Conservation (phyloP, 2,888 invertebrate genomes). For the Anoplius nigerrimus region DNA sequence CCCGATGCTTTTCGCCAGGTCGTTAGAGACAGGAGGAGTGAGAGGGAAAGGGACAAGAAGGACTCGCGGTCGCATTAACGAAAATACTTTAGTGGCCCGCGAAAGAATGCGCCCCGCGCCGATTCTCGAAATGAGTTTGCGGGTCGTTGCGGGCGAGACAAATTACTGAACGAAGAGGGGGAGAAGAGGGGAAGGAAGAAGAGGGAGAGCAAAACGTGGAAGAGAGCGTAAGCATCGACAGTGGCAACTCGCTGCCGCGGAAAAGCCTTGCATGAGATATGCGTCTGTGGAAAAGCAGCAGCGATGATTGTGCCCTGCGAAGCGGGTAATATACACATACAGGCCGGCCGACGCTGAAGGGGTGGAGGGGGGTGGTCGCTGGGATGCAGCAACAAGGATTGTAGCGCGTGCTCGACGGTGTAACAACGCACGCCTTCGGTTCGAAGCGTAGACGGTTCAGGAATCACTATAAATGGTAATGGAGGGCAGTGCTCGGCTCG, state of each 20-base stretch:
- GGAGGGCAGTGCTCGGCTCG: conserved; percentile 59
- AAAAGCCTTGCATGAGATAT: too few species aligned
- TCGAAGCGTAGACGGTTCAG: conserved; percentile 62
- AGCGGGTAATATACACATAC: too few species aligned
- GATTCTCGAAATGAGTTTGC: background rate
- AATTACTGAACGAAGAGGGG: background rate
- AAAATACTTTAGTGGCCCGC: too few species aligned
- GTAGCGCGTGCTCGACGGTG: conserved; percentile 38
- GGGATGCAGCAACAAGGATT: conserved; percentile 52
- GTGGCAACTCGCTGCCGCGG: too few species aligned
- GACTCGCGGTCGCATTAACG: too few species aligned
- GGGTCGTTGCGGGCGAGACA: too few species aligned
- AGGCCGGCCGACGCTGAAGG: conserved; percentile 17
- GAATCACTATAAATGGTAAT: conserved; percentile 75
- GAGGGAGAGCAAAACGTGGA: background rate
- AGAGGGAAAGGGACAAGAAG: conserved; percentile 2
- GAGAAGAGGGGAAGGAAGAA: background rate
- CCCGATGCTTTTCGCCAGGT: background rate
- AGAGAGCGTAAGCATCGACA: too few species aligned
- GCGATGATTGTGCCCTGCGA: too few species aligned
- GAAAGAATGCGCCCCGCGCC: too few species aligned
- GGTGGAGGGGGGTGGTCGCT: conserved; percentile 56
- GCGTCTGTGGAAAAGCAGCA: too few species aligned
- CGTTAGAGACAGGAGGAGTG: conserved; percentile 9
- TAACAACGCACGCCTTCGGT: conserved; percentile 44